Percentiles rank a stretch among this genome's conserved stretches.
Conservation (phyloP, 2,113 vertebrate genomes). For the Axis porcinus region DNA sequence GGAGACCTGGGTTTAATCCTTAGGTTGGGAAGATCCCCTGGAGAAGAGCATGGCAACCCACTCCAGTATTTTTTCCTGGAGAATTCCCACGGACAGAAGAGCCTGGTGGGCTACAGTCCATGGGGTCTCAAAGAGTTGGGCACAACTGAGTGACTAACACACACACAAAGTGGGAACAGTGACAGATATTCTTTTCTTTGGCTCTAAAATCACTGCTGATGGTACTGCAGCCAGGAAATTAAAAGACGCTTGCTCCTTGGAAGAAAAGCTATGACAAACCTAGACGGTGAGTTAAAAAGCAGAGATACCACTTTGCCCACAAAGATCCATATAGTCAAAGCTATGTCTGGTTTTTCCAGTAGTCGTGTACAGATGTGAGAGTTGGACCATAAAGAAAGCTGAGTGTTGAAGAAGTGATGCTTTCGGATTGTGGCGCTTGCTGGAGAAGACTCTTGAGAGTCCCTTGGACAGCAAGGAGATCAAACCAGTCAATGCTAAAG, state of each 20-base stretch:
- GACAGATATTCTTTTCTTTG: background rate
- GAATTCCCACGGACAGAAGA: background rate
- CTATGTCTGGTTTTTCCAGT: background rate
- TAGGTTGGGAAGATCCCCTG: background rate
- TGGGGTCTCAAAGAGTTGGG: background rate
- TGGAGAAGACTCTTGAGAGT: background rate
- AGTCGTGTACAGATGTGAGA: background rate
- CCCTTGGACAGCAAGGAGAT: background rate
- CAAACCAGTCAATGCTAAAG: background rate
- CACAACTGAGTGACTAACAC: background rate
- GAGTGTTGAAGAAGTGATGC: background rate
- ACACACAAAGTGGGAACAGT: background rate
- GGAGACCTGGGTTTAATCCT: background rate
- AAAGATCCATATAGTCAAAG: background rate
- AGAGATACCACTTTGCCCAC: background rate
- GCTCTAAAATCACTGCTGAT: background rate
- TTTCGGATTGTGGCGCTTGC: accelerated
- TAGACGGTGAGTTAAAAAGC: background rate
- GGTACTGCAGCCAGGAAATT: background rate
- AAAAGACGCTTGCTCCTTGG: background rate
- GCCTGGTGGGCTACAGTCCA: background rate
- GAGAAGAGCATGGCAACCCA: background rate
- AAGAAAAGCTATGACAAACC: background rate
- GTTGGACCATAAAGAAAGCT: background rate
- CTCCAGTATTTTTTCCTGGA: background rate